phyloP scores from a whole-genome alignment of 2,888 invertebrate species.

The Prenolepis imparis region DNA sequence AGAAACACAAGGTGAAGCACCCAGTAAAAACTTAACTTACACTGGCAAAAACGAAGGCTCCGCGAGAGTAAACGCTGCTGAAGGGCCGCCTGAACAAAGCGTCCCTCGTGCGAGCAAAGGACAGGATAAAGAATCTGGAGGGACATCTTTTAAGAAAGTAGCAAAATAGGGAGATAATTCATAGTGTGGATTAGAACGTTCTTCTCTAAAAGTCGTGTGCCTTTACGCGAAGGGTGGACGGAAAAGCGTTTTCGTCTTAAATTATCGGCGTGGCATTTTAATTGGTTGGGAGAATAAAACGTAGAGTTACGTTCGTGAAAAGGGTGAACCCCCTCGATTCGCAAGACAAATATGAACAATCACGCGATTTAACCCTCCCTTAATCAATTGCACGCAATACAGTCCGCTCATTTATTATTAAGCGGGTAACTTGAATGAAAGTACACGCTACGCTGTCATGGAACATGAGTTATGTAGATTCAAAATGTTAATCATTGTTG shows the following conservation, averaged over 20 bases:
- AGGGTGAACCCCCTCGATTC: conserved; percentile 25
- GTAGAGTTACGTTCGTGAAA: conserved; percentile 43
- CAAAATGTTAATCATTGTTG: background rate
- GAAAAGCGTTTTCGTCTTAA: conserved; percentile 65
- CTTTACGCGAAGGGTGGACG: conserved; percentile 27
- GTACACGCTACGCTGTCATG: background rate
- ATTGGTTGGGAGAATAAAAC: conserved; percentile 70
- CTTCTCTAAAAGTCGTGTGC: conserved; percentile 31
- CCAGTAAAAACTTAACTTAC: conserved; percentile 37
- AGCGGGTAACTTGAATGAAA: background rate
- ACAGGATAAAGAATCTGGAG: conserved; percentile 9
- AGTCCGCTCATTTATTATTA: background rate
- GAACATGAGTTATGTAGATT: conserved; percentile 5
- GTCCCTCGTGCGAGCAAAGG: background rate
- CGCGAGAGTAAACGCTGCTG: conserved; percentile 14
- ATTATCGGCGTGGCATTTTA: conserved; percentile 74
- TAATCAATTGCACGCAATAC: conserved; percentile 44
- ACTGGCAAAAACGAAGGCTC: conserved; percentile 31
- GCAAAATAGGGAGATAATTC: conserved; percentile 77
- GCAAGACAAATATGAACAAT: conserved; percentile 7
- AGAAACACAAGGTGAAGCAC: conserved; percentile 35
- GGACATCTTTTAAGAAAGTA: conserved; percentile 42
- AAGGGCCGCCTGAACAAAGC: conserved; percentile 7
- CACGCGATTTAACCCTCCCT: conserved; percentile 17
- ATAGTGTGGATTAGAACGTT: conserved; percentile 74